Evolutionary conservation across 2,113 vertebrate species (phyloP).

Genomic region (Tapirus terrestris): DNA sequence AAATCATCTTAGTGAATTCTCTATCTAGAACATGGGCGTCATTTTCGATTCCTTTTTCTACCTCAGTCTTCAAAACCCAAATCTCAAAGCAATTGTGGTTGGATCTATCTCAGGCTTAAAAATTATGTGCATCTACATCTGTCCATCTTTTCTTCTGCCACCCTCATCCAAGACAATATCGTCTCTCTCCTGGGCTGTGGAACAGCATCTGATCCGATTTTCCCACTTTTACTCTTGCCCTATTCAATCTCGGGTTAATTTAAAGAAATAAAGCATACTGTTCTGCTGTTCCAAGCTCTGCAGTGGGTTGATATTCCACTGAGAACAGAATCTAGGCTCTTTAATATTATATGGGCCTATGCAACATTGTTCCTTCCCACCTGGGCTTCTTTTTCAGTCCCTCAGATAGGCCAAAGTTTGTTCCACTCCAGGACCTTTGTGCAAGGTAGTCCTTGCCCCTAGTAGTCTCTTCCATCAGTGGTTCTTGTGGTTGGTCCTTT

Average conservation of each 20-base stretch:
- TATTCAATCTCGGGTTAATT: neutral
- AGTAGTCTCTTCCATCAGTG: neutral
- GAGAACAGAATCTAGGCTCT: neutral
- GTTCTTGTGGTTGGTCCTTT: neutral
- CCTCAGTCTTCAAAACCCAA: neutral
- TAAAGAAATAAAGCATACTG: neutral
- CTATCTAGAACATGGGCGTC: neutral
- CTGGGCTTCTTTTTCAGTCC: neutral
- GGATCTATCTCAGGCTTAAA: neutral
- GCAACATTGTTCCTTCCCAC: too few relatives aligned
- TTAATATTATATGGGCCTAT: neutral
- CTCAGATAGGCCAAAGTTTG: neutral
- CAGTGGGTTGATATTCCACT: neutral
- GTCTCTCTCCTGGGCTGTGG: neutral
- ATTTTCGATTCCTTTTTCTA: neutral
- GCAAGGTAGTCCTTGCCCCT: neutral
- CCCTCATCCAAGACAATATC: neutral
- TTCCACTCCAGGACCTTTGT: neutral
- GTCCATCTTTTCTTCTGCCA: neutral
- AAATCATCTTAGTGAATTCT: neutral
- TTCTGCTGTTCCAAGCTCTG: neutral
- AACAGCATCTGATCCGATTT: neutral
- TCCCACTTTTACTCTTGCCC: neutral
- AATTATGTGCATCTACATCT: neutral
- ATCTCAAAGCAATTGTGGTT: neutral